These are phyloP conservation scores for Microtus pennsylvanicus DNA, from an alignment of 2,113 vertebrate species.

Conservation along the genomic window DNA sequence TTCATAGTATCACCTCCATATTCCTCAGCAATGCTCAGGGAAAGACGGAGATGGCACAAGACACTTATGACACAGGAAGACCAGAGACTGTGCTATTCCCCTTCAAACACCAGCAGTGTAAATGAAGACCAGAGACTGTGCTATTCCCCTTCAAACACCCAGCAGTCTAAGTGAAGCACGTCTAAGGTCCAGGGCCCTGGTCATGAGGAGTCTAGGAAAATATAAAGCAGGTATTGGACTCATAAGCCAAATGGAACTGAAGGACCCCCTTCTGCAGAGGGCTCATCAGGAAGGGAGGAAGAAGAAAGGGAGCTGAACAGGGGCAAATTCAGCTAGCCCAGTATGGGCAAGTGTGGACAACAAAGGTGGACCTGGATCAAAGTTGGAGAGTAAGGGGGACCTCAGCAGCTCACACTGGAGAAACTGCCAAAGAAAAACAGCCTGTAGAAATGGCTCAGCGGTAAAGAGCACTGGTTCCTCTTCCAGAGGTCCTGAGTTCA, in stretches of 20 bases:
- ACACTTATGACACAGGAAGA: neutral
- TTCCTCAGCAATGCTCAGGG: neutral
- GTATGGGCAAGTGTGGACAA: neutral
- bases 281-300: neutral
- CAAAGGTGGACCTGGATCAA: neutral
- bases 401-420: neutral
- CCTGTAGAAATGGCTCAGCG: neutral
- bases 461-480: no score
- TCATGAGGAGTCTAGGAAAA: neutral
- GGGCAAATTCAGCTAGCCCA: neutral
- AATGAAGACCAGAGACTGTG: neutral
- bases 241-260: neutral
- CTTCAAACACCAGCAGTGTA: no score
- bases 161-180: neutral
- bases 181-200: neutral
- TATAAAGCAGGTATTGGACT: neutral
- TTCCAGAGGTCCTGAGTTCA: no score
- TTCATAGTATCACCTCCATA: neutral
- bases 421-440: neutral
- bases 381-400: neutral
- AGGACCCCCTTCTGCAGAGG: neutral
- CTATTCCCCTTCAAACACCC: neutral
- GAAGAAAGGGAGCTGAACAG: neutral
- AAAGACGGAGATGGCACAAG: neutral
- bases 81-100: neutral